Conservation (phyloP, 1,140 invertebrate species). For the Chionoecetes opilio region DNA sequence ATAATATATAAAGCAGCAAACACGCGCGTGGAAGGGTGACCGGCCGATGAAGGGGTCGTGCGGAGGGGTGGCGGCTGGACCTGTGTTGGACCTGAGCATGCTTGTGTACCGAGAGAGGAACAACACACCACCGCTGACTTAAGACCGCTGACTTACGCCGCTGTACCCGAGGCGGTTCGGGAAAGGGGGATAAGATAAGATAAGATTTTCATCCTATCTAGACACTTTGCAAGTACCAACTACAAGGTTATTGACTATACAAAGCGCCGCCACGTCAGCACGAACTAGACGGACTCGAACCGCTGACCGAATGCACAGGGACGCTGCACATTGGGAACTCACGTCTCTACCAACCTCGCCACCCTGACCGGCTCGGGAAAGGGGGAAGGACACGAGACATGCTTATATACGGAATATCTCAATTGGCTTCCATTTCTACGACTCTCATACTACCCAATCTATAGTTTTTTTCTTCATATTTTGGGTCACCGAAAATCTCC, state of each 20-base stretch:
- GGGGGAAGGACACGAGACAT: background rate
- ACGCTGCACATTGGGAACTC: no score
- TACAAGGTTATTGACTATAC: no score
- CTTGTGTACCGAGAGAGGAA: background rate
- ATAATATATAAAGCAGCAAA: constrained; percentile 17
- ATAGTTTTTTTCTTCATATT: no score
- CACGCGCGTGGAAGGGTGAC: background rate
- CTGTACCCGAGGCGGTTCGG: background rate
- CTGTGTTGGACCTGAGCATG: background rate
- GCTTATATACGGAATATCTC: background rate
- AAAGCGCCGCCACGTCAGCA: no score
- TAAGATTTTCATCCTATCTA: no score
- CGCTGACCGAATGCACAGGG: no score
- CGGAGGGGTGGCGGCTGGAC: background rate
- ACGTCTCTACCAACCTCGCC: no score
- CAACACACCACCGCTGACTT: background rate
- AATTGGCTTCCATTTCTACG: background rate
- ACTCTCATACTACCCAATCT: no score
- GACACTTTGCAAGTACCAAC: no score
- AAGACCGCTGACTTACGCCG: background rate
- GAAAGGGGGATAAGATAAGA: background rate
- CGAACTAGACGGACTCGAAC: no score
- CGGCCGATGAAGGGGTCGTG: background rate
- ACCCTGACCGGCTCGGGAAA: no score
- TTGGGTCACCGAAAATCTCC: no score